Evolutionary conservation across 2,888 invertebrate genomes (phyloP).

Genomic region (Platycnemis pennipes): DNA sequence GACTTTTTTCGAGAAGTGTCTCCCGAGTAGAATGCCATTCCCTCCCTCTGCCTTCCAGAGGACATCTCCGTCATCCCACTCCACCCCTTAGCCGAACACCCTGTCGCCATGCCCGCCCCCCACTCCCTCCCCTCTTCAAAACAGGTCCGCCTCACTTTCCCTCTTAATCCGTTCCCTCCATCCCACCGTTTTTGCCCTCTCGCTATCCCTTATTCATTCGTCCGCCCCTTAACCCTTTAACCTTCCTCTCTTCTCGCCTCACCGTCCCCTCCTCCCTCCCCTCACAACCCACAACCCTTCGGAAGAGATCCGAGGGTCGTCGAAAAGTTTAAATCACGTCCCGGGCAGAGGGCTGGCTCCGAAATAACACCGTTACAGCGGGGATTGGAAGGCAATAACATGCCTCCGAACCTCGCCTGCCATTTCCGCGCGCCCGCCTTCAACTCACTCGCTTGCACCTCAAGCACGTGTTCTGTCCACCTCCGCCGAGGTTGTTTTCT

Average conservation of each 20-base stretch:
- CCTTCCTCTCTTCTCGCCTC: background rate
- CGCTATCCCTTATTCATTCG: background rate
- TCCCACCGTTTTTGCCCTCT: background rate
- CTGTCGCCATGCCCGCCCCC: background rate
- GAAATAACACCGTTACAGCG: conserved; percentile 45
- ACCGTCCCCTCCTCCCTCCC: background rate
- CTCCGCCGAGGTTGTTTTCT: background rate
- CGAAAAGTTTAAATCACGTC: conserved; percentile 52
- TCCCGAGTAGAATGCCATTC: too few relatives aligned
- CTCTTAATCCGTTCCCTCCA: background rate
- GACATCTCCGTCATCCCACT: too few relatives aligned
- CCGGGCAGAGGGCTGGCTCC: background rate
- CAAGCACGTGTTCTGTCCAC: background rate
- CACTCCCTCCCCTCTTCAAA: background rate
- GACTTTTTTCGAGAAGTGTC: too few relatives aligned
- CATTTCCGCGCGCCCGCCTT: background rate
- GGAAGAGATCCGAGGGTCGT: background rate
- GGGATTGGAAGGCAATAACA: conserved; percentile 18
- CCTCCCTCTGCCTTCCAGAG: too few relatives aligned
- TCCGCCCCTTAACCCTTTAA: background rate
- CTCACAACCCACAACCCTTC: background rate
- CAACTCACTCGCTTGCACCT: background rate
- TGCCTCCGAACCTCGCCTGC: background rate
- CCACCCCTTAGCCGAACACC: background rate
- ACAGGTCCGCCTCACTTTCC: background rate